Percentiles rank a stretch among this genome's conserved stretches.
phyloP scores from a whole-genome alignment of 1,140 invertebrate species.

The Lepidotrigona ventralis region DNA sequence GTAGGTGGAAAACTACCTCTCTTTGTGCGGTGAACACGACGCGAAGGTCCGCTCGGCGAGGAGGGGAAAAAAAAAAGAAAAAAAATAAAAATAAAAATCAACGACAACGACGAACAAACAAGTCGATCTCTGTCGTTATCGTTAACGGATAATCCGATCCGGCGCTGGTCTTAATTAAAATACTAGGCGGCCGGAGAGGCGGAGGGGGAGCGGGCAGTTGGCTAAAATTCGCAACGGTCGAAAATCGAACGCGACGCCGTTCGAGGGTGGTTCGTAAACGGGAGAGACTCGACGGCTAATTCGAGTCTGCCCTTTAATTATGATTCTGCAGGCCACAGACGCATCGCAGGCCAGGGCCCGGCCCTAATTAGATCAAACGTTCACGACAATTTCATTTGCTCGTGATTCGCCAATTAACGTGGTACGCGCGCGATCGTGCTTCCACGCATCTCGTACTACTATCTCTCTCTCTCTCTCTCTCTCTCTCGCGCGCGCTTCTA shows the following conservation, averaged over 20 bases:
- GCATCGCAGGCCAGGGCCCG: constrained; percentile 21
- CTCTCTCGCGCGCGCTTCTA: not conserved
- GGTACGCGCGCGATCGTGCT: constrained; percentile 50
- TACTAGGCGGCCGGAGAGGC: not conserved
- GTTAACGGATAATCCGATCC: constrained; percentile 47
- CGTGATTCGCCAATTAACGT: constrained; percentile 63
- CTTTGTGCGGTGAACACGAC: not conserved
- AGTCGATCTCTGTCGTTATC: constrained; percentile 15
- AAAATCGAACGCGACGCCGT: constrained; percentile 42
- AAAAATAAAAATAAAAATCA: not conserved
- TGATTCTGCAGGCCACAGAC: constrained; percentile 37
- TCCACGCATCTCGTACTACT: not conserved
- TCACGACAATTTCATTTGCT: constrained; percentile 60
- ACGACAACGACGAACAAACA: not conserved
- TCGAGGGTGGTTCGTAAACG: constrained; percentile 1
- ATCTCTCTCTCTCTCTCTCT: not conserved
- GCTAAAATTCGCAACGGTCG: constrained; percentile 31
- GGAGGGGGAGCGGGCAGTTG: not conserved
- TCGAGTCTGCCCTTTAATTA: constrained; percentile 64
- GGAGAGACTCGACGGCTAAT: constrained; percentile 52
- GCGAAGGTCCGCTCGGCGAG: not conserved
- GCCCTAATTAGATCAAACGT: constrained; percentile 60
- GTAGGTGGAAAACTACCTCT: not conserved
- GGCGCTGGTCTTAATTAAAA: constrained; percentile 41
- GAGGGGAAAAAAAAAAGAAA: too few relatives aligned